phyloP scores from a whole-genome alignment of 2,888 invertebrate species.

The Alloscopus bannaensis region DNA sequence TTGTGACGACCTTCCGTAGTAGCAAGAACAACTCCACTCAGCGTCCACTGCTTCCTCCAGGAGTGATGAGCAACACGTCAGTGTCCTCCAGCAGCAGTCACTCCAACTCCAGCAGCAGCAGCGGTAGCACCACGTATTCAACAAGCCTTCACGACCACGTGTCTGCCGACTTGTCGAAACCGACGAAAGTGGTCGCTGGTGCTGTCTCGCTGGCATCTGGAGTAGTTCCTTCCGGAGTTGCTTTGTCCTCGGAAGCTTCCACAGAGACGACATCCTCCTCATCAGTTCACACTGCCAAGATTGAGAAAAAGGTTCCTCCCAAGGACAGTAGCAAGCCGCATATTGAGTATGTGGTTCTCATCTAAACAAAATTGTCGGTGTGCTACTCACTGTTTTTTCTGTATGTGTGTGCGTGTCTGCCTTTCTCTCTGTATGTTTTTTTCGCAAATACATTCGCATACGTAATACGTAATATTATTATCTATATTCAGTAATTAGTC shows the following conservation, averaged over 20 bases:
- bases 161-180: not conserved
- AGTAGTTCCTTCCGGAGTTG: not conserved
- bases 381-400: not conserved
- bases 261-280: constrained; percentile 1
- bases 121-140: not conserved
- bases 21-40: constrained; percentile 20
- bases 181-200: constrained; percentile 24
- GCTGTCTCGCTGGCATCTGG: not conserved
- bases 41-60: not conserved
- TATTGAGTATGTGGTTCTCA: constrained; percentile 60
- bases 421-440: no score
- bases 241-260: no score
- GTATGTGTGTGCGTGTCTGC: no score
- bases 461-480: not conserved
- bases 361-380: no score
- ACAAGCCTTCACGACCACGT: not conserved
- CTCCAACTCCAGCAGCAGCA: constrained; percentile 4
- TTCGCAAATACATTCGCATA: no score
- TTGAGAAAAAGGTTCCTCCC: constrained; percentile 37
- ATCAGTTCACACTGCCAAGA: constrained; percentile 49
- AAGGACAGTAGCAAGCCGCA: constrained; percentile 49
- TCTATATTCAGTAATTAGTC: no score
- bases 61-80: not conserved
- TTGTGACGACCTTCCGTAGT: constrained; percentile 40
- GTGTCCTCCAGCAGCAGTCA: constrained; percentile 25